Percentiles rank a stretch among this genome's conserved stretches.
Conservation (phyloP, 2,797 vertebrate genomes). For the Phrynocephalus vlangalii region DNA sequence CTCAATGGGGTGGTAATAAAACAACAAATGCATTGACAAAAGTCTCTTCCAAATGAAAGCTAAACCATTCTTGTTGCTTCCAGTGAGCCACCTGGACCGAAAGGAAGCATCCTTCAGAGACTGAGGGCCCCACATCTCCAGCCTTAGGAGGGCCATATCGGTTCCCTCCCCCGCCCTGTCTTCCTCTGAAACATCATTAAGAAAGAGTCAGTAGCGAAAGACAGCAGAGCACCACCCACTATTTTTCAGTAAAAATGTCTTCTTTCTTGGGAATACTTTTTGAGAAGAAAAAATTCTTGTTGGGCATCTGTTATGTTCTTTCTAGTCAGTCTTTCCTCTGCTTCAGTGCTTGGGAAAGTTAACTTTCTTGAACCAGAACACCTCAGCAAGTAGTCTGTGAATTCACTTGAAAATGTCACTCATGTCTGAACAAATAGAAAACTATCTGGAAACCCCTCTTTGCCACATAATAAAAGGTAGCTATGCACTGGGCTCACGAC, state of each 20-base stretch:
- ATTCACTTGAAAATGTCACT: no score
- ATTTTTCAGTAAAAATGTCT: not conserved
- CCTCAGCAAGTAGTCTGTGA: no score
- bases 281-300: not conserved
- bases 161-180: no score
- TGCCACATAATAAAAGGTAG: no score
- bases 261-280: not conserved
- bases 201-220: not conserved
- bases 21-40: constrained; percentile 41
- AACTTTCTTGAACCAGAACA: no score
- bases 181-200: not conserved
- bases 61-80: constrained; percentile 29
- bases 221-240: not conserved
- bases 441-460: no score
- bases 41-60: constrained; percentile 17
- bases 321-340: not conserved
- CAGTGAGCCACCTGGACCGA: not conserved
- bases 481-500: no score
- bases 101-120: no score
- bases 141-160: no score
- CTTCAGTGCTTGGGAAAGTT: not conserved
- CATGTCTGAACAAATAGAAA: no score
- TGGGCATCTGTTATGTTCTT: not conserved
- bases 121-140: no score
- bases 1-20: not conserved